These are phyloP conservation scores for Cladopsammia gracilis DNA, from an alignment of 64 coral and sea anemone species.

Conservation along the genomic window DNA sequence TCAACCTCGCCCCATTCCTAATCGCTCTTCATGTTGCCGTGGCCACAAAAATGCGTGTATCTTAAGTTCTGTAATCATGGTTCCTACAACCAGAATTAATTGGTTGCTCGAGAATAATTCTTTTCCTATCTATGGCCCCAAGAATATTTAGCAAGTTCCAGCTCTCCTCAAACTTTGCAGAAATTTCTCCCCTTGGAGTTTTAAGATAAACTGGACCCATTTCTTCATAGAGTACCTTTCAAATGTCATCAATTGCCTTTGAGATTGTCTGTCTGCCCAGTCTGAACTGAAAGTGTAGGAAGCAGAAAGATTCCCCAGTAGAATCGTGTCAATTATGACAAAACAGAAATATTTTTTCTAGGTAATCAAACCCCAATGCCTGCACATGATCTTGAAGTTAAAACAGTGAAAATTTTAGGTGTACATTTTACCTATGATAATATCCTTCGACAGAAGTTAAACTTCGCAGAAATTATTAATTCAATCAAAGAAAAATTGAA, in stretches of 20 bases:
- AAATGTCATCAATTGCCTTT: not conserved
- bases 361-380: no score
- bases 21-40: conserved; percentile 18
- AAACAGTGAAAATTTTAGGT: no score
- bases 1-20: not conserved
- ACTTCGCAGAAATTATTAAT: no score
- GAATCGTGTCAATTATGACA: no score
- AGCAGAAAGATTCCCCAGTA: conserved; percentile 57
- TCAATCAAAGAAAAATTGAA: no score
- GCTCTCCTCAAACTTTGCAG: not conserved
- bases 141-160: conserved; percentile 62
- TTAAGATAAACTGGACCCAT: conserved; percentile 12
- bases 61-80: conserved; percentile 44
- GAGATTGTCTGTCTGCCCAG: not conserved
- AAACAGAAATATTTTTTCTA: no score
- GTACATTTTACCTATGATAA: no score
- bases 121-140: conserved; percentile 44
- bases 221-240: not conserved
- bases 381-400: no score
- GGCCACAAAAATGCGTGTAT: not conserved
- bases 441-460: no score
- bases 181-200: conserved; percentile 19
- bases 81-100: conserved; percentile 9
- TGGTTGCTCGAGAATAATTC: conserved; percentile 27
- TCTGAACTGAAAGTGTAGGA: conserved; percentile 41